Percentiles rank a stretch among this genome's conserved stretches.
Conservation (phyloP, 2,888 invertebrate genomes). For the Dasypogon diadema region DNA sequence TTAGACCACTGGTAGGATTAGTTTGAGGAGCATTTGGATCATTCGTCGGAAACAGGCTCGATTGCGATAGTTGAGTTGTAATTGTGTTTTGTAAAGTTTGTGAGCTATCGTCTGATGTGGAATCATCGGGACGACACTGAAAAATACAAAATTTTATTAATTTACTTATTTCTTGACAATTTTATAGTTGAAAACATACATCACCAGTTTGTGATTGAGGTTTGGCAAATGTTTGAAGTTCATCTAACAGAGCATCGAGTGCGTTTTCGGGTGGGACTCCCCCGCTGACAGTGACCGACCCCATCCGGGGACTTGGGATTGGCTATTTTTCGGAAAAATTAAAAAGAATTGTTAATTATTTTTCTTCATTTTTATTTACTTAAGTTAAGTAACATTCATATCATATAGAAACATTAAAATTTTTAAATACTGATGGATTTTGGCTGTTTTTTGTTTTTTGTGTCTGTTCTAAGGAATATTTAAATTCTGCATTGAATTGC, state of each 20-base stretch:
- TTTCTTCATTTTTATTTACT: constrained; percentile 3
- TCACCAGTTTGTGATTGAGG: constrained; percentile 69
- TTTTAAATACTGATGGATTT: constrained; percentile 42
- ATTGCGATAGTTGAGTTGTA: constrained; percentile 68
- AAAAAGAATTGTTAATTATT: constrained; percentile 45
- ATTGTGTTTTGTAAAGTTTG: constrained; percentile 68
- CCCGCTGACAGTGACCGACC: constrained; percentile 73
- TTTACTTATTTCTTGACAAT: neutral
- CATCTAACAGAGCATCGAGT: constrained; percentile 96
- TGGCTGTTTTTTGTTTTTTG: neutral
- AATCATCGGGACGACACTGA: constrained; percentile 67
- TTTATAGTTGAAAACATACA: constrained; percentile 58
- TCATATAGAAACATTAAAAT: constrained; percentile 33
- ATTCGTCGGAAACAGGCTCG: constrained; percentile 63
- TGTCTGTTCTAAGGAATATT: no score
- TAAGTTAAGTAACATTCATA: constrained; percentile 35
- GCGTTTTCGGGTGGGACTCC: constrained; percentile 85
- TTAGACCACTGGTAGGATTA: constrained; percentile 18
- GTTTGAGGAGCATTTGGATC: constrained; percentile 60
- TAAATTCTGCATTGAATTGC: no score
- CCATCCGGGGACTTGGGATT: constrained; percentile 75
- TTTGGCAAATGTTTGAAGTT: constrained; percentile 89
- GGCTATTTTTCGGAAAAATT: constrained; percentile 66
- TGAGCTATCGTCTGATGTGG: constrained; percentile 68
- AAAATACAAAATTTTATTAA: constrained; percentile 37